These are phyloP conservation scores for Apis cerana DNA, from an alignment of 1,140 invertebrate genomes.

Conservation along the genomic window DNA sequence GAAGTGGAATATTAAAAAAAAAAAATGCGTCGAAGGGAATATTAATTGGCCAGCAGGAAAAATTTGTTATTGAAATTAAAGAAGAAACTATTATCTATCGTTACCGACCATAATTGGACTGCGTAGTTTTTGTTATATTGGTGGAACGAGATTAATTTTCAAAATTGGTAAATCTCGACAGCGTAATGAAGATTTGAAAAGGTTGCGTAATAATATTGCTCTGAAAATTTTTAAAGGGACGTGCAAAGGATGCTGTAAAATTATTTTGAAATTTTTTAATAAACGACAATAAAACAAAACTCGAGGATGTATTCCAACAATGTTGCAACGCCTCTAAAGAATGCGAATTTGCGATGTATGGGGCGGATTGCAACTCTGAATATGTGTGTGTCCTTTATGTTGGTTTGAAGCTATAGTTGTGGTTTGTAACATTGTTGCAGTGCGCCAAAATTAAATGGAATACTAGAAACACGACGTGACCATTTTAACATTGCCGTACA, in stretches of 20 bases:
- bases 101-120: not conserved
- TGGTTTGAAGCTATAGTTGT: not conserved
- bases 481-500: not conserved
- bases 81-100: no score
- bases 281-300: not conserved
- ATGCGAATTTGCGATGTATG: not conserved
- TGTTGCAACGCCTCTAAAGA: not conserved
- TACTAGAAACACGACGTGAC: not conserved
- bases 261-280: not conserved
- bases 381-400: no score
- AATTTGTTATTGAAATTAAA: no score
- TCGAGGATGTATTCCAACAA: not conserved
- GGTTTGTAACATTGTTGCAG: not conserved
- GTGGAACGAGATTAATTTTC: not conserved
- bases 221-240: not conserved
- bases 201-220: not conserved
- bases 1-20: conserved; percentile 5
- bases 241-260: not conserved
- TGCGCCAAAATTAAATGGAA: not conserved
- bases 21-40: not conserved
- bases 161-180: not conserved
- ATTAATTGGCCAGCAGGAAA: not conserved
- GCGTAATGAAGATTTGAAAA: not conserved
- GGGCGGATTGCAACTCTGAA: not conserved
- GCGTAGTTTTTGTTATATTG: not conserved